Conservation (phyloP, 1,140 invertebrate species). For the Dryas iulia region DNA sequence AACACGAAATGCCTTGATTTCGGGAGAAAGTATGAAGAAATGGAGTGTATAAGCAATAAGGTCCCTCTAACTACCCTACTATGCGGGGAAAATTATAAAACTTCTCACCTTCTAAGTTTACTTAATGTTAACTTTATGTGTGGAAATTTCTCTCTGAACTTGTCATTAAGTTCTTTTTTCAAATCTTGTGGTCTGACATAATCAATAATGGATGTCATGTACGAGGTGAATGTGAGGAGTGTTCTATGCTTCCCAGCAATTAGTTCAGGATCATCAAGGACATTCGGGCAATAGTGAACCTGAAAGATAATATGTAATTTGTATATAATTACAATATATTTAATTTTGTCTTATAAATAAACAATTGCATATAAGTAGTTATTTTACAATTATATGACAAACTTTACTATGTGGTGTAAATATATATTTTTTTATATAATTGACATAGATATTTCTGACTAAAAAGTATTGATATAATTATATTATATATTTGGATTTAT, state of each 20-base stretch:
- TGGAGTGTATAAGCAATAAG: too few species aligned
- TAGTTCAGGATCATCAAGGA: conserved; percentile 96
- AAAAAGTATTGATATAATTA: too few species aligned
- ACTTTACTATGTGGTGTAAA: too few species aligned
- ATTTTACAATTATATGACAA: neutral
- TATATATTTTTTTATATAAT: too few species aligned
- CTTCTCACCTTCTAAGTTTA: conserved; percentile 93
- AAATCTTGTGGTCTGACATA: conserved; percentile 97
- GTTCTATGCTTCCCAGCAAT: conserved; percentile 97
- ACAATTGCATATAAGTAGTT: too few species aligned
- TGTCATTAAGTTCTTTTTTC: conserved; percentile 98
- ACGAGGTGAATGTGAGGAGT: conserved; percentile 95
- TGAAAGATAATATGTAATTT: conserved; percentile 30
- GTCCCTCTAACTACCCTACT: too few species aligned
- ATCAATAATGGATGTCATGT: conserved; percentile 98
- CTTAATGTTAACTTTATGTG: conserved; percentile 97
- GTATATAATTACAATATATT: neutral
- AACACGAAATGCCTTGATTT: too few species aligned
- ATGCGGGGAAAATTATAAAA: too few species aligned
- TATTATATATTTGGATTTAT: too few species aligned
- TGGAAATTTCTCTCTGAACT: conserved; percentile 97
- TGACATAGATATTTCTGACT: too few species aligned
- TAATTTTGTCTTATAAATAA: too few species aligned
- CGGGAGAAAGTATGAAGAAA: too few species aligned
- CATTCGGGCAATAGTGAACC: conserved; percentile 90